Evolutionary conservation across 2,797 vertebrate genomes (phyloP), one percentile per base, ranked within the genome.

Genomic region (Anomalospiza imberbis): DNA sequence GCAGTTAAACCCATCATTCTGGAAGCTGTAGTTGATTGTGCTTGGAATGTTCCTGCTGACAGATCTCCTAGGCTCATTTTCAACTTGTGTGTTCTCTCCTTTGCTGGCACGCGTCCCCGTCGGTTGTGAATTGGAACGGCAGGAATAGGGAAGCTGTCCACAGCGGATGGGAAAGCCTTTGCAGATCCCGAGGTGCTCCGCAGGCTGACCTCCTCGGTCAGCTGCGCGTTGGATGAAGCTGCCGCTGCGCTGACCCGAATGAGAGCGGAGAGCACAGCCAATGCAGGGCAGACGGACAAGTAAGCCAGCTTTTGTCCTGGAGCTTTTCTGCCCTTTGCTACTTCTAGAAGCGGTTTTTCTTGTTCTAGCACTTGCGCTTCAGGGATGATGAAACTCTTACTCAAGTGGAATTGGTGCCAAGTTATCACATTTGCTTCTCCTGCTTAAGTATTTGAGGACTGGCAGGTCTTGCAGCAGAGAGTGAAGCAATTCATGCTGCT

Each of bases 131-230:
- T 83, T 32, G 96, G 89, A 15, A 88, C 21, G 96, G 67, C 93
- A 98, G 98, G 98, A 94, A 98, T 98, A 96, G 98, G 98, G 94
- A 98, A 98, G 96, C 97, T 98, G 94, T 98, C 98, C 45, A 98
- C 98, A 7, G 98, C 98, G 40, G 98, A 98, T 63, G 98, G 98
- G 48, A 98, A 98, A 96, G 98, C 98, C 34, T 98, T 98, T 91
- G 98, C 98, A 34, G 98, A 98, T 66, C 98, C 98, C 29, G 98
- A 98, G 96, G 98, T 98, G 89, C 98, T 98, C 21, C 98, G 98
- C 94, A 98, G 98, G 85, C 94, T 98, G 94, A 98, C 98, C 1
- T 98, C 98, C 3, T 98, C 98, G 60, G 98, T 98, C 93, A 98
- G 98, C 80, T 98, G 98, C 90, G 98, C 98, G 57, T 96, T 98